These are phyloP conservation scores for Sialia sialis DNA, from an alignment of 2,113 vertebrate species.

Conservation along the genomic window DNA sequence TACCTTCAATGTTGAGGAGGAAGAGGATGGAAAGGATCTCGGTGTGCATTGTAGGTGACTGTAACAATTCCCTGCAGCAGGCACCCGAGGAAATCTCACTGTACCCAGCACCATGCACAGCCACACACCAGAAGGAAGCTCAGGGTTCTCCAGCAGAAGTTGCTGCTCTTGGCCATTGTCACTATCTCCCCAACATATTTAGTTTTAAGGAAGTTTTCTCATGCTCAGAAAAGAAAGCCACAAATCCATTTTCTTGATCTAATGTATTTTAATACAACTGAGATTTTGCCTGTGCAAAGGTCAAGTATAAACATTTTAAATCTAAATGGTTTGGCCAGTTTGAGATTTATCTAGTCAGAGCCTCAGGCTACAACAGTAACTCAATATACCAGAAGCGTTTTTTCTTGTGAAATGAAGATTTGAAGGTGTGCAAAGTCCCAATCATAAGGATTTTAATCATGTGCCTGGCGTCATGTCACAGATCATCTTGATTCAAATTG, in stretches of 20 bases:
- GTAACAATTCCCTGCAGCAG: not conserved
- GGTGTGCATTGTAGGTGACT: fast-evolving
- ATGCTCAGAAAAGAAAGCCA: not conserved
- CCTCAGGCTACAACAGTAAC: not conserved
- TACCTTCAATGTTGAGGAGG: not conserved
- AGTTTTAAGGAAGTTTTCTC: not conserved
- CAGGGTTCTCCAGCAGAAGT: not conserved
- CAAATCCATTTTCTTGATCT: not conserved
- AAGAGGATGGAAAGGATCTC: not conserved
- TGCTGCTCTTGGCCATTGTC: not conserved
- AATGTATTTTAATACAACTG: not conserved
- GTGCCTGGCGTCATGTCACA: not conserved
- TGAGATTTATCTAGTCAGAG: not conserved
- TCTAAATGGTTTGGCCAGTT: not conserved
- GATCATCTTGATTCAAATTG: not conserved
- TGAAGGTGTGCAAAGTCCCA: not conserved
- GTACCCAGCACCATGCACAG: not conserved
- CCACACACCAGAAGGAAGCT: not conserved
- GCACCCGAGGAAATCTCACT: not conserved
- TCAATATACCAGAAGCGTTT: not conserved
- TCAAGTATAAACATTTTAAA: not conserved
- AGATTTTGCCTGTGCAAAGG: not conserved
- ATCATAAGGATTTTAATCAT: not conserved
- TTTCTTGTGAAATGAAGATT: not conserved
- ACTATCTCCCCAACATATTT: not conserved